phyloP scores from a whole-genome alignment of 2,113 vertebrate species.

The Calonectris borealis region DNA sequence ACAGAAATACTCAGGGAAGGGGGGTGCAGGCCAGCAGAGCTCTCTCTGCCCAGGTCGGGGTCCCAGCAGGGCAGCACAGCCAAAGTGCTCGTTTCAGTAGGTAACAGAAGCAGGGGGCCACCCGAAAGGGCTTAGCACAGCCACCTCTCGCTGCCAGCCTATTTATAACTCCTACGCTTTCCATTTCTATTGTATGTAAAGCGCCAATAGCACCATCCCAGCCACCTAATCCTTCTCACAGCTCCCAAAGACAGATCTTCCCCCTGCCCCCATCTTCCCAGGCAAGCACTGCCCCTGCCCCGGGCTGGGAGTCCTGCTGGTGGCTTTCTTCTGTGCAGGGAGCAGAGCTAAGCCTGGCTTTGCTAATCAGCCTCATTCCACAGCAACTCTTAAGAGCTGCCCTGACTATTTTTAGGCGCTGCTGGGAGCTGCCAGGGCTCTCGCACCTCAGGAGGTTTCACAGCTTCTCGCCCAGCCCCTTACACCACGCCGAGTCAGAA shows the following conservation, averaged over 20 bases:
- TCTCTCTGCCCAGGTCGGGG: background rate
- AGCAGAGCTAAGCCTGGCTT: background rate
- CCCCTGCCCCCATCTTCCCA: background rate
- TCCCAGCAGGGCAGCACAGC: background rate
- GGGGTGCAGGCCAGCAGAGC: background rate
- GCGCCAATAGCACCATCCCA: background rate
- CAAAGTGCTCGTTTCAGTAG: background rate
- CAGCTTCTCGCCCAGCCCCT: background rate
- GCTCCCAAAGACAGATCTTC: background rate
- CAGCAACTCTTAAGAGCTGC: background rate
- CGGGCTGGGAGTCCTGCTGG: background rate
- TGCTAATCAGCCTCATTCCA: slow-evolving; percentile 13
- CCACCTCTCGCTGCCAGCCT: background rate
- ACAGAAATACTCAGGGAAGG: background rate
- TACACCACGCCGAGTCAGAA: background rate
- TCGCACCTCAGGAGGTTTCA: background rate
- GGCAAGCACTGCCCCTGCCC: background rate
- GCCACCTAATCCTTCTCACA: background rate
- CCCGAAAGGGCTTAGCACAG: background rate
- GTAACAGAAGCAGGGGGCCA: background rate
- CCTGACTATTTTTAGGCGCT: slow-evolving; percentile 33
- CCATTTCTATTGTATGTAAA: background rate
- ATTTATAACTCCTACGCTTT: background rate
- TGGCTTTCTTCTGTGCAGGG: background rate
- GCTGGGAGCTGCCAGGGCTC: slow-evolving; percentile 17